Percentiles rank a stretch among this genome's conserved stretches.
Conservation (phyloP, 1,140 invertebrate species). For the Papilio machaon region DNA sequence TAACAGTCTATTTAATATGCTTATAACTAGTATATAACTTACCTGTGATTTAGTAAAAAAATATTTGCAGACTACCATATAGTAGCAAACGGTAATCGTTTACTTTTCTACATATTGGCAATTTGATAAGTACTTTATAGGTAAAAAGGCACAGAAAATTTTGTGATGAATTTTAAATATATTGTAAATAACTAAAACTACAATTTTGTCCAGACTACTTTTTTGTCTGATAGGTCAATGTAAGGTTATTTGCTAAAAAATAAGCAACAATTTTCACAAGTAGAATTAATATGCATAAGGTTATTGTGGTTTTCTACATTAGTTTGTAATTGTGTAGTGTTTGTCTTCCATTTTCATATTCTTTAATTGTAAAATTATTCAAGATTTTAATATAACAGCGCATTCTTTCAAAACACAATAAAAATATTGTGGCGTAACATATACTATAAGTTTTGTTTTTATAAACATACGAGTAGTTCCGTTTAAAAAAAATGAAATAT, state of each 20-base stretch:
- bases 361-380: background rate
- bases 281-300: background rate
- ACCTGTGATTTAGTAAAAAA: conserved; percentile 2
- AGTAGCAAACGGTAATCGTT: background rate
- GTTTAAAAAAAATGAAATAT: background rate
- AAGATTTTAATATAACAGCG: background rate
- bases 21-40: conserved; percentile 16
- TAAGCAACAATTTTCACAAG: background rate
- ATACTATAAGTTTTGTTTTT: conserved; percentile 1
- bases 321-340: background rate
- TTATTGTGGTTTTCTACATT: background rate
- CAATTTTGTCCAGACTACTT: background rate
- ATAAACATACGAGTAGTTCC: background rate
- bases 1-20: conserved; percentile 13
- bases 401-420: background rate
- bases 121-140: conserved; percentile 16
- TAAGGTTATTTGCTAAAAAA: background rate
- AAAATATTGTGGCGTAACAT: background rate
- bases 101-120: background rate
- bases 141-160: background rate
- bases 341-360: background rate
- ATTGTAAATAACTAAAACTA: background rate
- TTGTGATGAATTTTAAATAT: background rate
- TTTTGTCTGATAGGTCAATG: background rate
- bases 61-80: conserved; percentile 7